Evolutionary conservation across 2,113 vertebrate genomes (phyloP).

Genomic region (Antechinus stuartii): DNA sequence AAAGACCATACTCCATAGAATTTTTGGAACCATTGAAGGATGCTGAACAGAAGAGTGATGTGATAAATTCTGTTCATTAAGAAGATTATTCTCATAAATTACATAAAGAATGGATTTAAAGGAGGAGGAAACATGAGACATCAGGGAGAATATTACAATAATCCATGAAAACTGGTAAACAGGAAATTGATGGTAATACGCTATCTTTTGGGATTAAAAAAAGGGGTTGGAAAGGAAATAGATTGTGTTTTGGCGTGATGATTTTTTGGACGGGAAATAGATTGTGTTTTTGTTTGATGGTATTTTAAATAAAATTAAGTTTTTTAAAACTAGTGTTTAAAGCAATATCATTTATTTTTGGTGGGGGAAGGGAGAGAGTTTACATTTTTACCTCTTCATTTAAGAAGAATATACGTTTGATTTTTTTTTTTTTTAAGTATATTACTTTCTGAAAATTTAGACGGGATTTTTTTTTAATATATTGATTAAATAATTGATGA

Average conservation of each 20-base stretch:
- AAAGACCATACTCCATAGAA: too few species aligned
- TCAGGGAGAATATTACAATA: neutral
- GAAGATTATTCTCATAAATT: neutral
- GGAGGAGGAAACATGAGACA: neutral
- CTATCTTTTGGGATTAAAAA: neutral
- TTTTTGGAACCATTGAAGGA: neutral
- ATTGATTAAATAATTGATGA: conserved; percentile 26
- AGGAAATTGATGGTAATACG: neutral
- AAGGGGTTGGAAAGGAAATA: neutral
- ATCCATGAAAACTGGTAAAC: neutral
- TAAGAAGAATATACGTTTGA: neutral
- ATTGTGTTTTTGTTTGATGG: too few species aligned
- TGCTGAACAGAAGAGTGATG: neutral
- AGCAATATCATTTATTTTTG: neutral
- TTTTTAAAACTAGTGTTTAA: conserved; percentile 21
- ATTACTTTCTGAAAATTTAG: neutral
- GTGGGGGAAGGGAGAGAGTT: neutral
- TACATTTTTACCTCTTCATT: neutral
- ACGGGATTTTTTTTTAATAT: conserved; percentile 36
- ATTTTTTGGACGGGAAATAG: too few species aligned
- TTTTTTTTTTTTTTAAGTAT: neutral
- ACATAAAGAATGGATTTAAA: neutral
- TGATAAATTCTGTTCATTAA: neutral
- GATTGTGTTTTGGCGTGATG: neutral
- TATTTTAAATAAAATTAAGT: too few species aligned